Evolutionary conservation across 2,113 vertebrate genomes (phyloP).

Genomic region (Picathartes gymnocephalus): DNA sequence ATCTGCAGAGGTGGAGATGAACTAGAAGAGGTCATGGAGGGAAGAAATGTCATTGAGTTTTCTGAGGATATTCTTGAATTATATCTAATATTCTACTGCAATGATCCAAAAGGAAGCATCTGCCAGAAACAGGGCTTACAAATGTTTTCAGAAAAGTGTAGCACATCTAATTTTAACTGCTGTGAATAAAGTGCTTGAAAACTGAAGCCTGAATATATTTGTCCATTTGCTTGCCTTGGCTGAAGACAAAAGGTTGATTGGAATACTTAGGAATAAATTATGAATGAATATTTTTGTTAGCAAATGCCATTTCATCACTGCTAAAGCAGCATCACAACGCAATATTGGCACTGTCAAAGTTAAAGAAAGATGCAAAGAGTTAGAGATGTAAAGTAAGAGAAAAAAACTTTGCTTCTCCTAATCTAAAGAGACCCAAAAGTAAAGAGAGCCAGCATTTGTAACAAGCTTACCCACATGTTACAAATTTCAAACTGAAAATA

Average conservation of each 20-base stretch:
- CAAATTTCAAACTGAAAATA: neutral
- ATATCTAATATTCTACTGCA: neutral
- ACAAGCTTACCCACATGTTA: neutral
- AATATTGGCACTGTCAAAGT: neutral
- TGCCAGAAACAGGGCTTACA: neutral
- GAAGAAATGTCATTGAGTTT: neutral
- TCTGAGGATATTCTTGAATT: neutral
- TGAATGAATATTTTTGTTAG: neutral
- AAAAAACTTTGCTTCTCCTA: neutral
- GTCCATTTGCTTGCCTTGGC: neutral
- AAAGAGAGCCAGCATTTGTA: neutral
- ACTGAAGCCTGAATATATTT: neutral
- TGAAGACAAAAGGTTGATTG: neutral
- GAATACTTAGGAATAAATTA: neutral
- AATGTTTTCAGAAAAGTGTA: neutral
- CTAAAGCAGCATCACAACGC: neutral
- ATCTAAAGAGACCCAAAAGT: neutral
- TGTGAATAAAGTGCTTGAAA: neutral
- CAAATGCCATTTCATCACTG: neutral
- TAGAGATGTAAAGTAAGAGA: neutral
- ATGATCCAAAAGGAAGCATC: neutral
- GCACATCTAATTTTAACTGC: neutral
- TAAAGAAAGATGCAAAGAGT: neutral
- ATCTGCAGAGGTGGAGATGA: neutral
- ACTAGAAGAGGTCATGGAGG: neutral